phyloP scores from a whole-genome alignment of 2,888 invertebrate genomes.

The Fabriciana adippe region DNA sequence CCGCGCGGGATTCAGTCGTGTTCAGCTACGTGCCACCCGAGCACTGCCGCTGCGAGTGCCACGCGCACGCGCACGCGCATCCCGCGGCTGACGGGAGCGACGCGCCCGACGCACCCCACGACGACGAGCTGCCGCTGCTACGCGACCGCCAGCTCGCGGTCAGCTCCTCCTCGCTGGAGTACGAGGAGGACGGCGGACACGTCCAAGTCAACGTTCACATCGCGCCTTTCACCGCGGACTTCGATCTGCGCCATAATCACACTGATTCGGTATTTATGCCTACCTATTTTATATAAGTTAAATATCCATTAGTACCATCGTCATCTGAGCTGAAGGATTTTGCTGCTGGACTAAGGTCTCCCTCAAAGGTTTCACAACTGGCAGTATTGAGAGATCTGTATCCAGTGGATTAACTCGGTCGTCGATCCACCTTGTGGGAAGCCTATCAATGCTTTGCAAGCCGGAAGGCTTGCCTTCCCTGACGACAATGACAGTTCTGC shows the following conservation, averaged over 20 bases:
- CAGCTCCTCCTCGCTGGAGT: slow-evolving; percentile 79
- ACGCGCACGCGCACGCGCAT: slow-evolving; percentile 76
- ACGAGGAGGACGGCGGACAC: slow-evolving; percentile 74
- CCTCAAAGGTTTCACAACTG: too few relatives aligned
- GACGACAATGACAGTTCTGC: too few relatives aligned
- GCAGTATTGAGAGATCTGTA: too few relatives aligned
- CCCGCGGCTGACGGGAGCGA: slow-evolving; percentile 31
- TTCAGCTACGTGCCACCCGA: slow-evolving; percentile 92
- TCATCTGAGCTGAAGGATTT: too few relatives aligned
- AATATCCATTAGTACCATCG: too few relatives aligned
- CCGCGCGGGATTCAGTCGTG: slow-evolving; percentile 66
- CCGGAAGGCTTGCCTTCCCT: too few relatives aligned
- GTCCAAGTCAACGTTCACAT: slow-evolving; percentile 57
- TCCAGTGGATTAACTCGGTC: too few relatives aligned
- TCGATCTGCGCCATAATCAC: slow-evolving; percentile 69
- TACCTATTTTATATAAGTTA: too few relatives aligned
- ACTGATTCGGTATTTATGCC: slow-evolving; percentile 23
- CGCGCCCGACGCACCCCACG: slow-evolving; percentile 39
- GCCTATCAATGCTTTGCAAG: too few relatives aligned
- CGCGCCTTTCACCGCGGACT: slow-evolving; percentile 83
- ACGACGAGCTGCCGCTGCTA: slow-evolving; percentile 60
- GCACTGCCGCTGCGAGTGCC: slow-evolving; percentile 94
- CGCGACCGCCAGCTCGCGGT: slow-evolving; percentile 40
- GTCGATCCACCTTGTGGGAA: too few relatives aligned
- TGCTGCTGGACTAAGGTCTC: too few relatives aligned